Evolutionary conservation across 2,113 vertebrate genomes (phyloP).

Genomic region (Coptodon rendalli): DNA sequence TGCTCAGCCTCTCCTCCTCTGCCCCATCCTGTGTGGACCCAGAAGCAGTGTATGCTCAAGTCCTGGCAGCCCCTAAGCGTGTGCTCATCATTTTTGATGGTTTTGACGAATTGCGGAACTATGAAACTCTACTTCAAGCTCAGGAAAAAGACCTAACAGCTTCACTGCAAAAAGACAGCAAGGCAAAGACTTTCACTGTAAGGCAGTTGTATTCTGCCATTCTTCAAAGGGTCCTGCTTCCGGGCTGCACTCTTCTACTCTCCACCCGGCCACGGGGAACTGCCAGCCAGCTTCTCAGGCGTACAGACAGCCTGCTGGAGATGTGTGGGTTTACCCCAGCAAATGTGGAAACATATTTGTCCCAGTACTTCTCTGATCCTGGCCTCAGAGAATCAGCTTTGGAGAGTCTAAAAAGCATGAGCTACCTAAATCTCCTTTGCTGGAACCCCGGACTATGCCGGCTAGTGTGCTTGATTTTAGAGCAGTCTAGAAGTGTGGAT

Average conservation of each 20-base stretch:
- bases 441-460: slow-evolving; percentile 80
- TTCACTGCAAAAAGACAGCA: slow-evolving; percentile 28
- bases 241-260: slow-evolving; percentile 81
- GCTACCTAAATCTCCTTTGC: slow-evolving; percentile 76
- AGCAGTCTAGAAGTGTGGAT: slow-evolving; percentile 33
- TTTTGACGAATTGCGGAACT: slow-evolving; percentile 79
- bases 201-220: slow-evolving; percentile 78
- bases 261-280: slow-evolving; percentile 76
- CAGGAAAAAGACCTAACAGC: slow-evolving; percentile 32
- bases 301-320: slow-evolving; percentile 79
- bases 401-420: slow-evolving; percentile 54
- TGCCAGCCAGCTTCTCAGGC: slow-evolving; percentile 73
- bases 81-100: slow-evolving; percentile 87
- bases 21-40: slow-evolving; percentile 38
- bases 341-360: slow-evolving; percentile 74
- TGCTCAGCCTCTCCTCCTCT: slow-evolving; percentile 65
- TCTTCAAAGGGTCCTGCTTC: slow-evolving; percentile 81
- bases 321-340: slow-evolving; percentile 74
- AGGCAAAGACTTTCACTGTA: slow-evolving; percentile 46
- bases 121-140: slow-evolving; percentile 69
- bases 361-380: slow-evolving; percentile 66
- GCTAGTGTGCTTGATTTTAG: slow-evolving; percentile 74
- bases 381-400: slow-evolving; percentile 30
- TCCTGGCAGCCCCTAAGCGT: slow-evolving; percentile 73
- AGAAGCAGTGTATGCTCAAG: slow-evolving; percentile 67